These are phyloP conservation scores for Xestoiulus laeticollis DNA, from an alignment of 2,888 invertebrate species.

Conservation along the genomic window DNA sequence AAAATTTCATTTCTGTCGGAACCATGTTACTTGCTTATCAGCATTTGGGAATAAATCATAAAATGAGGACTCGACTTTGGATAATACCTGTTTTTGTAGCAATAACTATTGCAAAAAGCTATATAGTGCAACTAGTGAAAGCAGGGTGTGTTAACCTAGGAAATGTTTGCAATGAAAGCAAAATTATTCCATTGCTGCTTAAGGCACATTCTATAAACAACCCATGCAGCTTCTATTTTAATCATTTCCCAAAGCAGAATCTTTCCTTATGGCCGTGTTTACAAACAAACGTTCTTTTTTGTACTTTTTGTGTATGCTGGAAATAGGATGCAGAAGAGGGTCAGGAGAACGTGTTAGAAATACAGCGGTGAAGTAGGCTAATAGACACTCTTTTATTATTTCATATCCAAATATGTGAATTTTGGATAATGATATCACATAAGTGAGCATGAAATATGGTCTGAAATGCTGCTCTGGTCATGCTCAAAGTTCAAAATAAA, in stretches of 20 bases:
- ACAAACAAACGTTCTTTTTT: background rate
- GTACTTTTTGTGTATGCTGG: background rate
- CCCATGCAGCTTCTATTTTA: background rate
- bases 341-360: background rate
- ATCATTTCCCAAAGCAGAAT: constrained; percentile 25
- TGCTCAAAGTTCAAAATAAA: too few species aligned
- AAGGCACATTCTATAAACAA: background rate
- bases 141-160: background rate
- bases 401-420: background rate
- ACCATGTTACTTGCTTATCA: background rate
- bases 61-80: too few species aligned
- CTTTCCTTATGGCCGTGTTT: background rate
- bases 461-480: background rate
- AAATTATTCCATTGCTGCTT: background rate
- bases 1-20: too few species aligned
- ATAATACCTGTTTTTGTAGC: background rate
- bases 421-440: too few species aligned
- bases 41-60: too few species aligned
- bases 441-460: too few species aligned
- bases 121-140: background rate
- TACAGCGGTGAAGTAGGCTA: background rate
- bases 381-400: background rate
- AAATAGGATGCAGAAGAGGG: background rate
- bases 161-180: background rate
- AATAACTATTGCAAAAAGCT: background rate